Evolutionary conservation across 2,888 invertebrate species (phyloP).

Genomic region (Melanotus villosus): DNA sequence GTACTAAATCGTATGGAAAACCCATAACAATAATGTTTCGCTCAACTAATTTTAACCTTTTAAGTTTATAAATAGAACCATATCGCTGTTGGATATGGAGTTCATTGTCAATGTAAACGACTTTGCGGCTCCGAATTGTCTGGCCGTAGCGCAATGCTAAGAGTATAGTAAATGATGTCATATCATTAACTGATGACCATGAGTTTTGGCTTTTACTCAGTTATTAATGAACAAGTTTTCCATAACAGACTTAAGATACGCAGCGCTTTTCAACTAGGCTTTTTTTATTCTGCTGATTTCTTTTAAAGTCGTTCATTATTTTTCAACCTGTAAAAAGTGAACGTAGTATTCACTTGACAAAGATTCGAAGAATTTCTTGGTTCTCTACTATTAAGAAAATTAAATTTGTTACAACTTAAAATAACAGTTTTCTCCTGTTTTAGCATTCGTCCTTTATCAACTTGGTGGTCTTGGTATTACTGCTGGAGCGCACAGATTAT

Average conservation of each 20-base stretch:
- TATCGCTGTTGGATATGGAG: constrained; percentile 5
- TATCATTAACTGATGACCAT: constrained; percentile 2
- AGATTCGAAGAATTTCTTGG: too few relatives aligned
- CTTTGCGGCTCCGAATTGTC: constrained; percentile 6
- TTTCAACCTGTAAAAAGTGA: too few relatives aligned
- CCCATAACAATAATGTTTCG: too few relatives aligned
- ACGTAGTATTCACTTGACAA: too few relatives aligned
- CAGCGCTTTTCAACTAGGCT: too few relatives aligned
- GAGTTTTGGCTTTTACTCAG: background rate
- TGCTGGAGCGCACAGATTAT: constrained; percentile 95
- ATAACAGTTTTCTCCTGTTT: constrained; percentile 21
- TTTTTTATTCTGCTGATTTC: too few relatives aligned
- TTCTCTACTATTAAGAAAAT: too few relatives aligned
- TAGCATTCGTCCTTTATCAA: constrained; percentile 80
- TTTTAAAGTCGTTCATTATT: too few relatives aligned
- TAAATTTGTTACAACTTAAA: too few relatives aligned
- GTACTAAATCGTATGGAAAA: too few relatives aligned
- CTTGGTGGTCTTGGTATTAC: constrained; percentile 93
- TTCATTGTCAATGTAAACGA: constrained; percentile 22
- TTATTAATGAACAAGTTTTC: background rate
- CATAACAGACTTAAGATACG: too few relatives aligned
- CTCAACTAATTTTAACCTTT: background rate
- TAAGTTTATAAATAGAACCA: background rate
- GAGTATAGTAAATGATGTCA: background rate
- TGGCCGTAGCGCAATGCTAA: background rate